Conservation (phyloP, 2,888 invertebrate species). For the Cataglyphis rosenhaueri region DNA sequence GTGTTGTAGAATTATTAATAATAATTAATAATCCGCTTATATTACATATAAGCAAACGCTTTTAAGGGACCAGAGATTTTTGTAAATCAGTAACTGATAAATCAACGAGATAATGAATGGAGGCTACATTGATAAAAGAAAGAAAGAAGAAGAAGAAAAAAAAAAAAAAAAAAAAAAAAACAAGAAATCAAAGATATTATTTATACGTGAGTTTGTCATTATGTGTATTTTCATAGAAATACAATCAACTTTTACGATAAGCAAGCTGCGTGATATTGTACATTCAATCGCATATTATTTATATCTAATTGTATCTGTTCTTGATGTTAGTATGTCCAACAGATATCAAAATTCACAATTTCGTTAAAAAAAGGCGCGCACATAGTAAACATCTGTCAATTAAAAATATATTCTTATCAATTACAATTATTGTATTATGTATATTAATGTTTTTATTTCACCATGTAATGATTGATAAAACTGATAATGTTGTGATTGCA, state of each 20-base stretch:
- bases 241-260: not conserved
- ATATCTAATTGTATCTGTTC: not conserved
- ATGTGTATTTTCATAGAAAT: not conserved
- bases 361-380: not conserved
- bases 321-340: not conserved
- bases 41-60: not conserved
- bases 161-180: not conserved
- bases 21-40: not conserved
- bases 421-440: conserved; percentile 1
- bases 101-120: not conserved
- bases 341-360: not conserved
- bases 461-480: not conserved
- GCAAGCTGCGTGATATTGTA: conserved; percentile 7
- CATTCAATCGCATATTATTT: not conserved
- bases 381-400: not conserved
- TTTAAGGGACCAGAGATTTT: conserved; percentile 24
- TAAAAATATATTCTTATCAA: not conserved
- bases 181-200: not conserved
- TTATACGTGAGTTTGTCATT: not conserved
- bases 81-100: conserved; percentile 7
- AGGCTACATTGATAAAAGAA: too few relatives aligned
- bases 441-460: not conserved
- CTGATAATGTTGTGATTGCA: not conserved
- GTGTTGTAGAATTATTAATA: not conserved
- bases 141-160: too few relatives aligned